Evolutionary conservation across 2,888 invertebrate genomes (phyloP).

Genomic region (Hetaerina titia): DNA sequence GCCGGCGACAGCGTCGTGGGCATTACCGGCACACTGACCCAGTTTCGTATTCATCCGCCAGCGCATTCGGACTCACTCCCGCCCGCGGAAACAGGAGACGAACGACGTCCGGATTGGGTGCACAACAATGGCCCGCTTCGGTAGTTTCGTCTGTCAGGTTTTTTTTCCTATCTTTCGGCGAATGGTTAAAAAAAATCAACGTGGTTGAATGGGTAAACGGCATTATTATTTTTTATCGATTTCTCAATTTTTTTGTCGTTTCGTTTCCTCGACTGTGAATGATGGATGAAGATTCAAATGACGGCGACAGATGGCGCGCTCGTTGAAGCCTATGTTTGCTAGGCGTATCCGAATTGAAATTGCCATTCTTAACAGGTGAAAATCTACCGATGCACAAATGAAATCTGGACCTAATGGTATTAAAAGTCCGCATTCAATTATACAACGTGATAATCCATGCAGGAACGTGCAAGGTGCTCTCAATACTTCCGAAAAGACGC

Average conservation of each 20-base stretch:
- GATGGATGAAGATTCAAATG: background rate
- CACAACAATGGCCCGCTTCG: background rate
- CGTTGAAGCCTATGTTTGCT: too few species aligned
- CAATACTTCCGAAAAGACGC: too few species aligned
- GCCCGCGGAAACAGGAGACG: background rate
- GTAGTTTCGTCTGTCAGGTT: background rate
- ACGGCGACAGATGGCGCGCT: too few species aligned
- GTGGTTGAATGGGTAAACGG: background rate
- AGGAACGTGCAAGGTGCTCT: too few species aligned
- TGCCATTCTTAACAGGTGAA: too few species aligned
- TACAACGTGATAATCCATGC: too few species aligned
- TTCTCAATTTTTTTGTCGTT: background rate
- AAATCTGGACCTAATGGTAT: too few species aligned
- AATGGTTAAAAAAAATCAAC: background rate
- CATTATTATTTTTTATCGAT: background rate
- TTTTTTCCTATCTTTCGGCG: background rate
- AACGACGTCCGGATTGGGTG: conserved; percentile 19
- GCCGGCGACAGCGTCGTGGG: background rate
- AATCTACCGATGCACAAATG: too few species aligned
- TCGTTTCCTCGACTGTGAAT: too few species aligned
- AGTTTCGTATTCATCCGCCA: background rate
- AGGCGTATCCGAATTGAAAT: too few species aligned
- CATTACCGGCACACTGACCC: background rate
- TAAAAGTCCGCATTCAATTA: too few species aligned
- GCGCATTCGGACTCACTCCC: background rate